These are phyloP conservation scores for Emydocephalus ijimae DNA, from an alignment of 2,113 vertebrate genomes.

Conservation along the genomic window DNA sequence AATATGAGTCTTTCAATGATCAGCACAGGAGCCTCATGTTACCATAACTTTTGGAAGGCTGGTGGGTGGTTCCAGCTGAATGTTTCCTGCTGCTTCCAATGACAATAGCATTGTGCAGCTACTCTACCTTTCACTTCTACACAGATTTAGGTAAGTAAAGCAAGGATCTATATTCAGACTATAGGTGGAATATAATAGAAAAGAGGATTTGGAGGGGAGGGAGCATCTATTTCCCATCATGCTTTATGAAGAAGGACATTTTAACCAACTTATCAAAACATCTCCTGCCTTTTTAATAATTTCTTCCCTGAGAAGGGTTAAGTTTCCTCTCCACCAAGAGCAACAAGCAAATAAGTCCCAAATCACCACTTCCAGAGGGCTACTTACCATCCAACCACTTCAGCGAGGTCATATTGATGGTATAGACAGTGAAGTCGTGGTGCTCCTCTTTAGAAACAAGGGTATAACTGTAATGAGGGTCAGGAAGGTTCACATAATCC, in stretches of 20 bases:
- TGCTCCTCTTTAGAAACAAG: neutral
- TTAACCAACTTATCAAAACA: neutral
- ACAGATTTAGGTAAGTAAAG: neutral
- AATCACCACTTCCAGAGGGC: neutral
- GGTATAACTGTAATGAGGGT: neutral
- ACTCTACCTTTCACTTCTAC: neutral
- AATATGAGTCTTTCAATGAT: neutral
- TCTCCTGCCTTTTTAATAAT: neutral
- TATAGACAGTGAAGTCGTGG: neutral
- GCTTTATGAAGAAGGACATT: neutral
- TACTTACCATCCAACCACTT: slow-evolving; percentile 13
- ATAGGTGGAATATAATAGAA: neutral
- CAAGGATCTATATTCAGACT: neutral
- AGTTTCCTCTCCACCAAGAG: neutral
- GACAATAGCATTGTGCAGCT: neutral
- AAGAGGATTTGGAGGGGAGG: neutral
- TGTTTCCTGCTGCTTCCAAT: neutral
- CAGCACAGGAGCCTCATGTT: neutral
- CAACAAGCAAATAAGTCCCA: neutral
- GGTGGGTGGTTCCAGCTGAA: neutral
- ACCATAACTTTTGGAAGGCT: neutral
- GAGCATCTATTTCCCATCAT: neutral
- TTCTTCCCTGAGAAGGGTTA: neutral
- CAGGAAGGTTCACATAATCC: neutral
- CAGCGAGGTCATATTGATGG: slow-evolving; percentile 1